Conservation (phyloP, 2,113 vertebrate genomes). For the zebrafish (Danio rerio) region DNA sequence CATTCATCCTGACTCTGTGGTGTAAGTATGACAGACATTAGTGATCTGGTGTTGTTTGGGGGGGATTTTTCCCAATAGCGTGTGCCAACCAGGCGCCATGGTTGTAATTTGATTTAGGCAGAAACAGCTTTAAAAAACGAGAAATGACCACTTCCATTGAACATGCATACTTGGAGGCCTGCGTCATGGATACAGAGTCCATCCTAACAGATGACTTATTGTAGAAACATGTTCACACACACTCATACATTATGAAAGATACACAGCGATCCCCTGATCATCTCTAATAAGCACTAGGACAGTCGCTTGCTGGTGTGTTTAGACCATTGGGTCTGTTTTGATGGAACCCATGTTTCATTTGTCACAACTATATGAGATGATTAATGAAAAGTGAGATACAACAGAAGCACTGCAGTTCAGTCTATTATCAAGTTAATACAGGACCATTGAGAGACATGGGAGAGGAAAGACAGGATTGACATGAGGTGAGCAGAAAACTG, state of each 20-base stretch:
- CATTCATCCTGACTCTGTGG: constrained; percentile 14
- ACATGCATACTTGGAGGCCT: constrained; percentile 69
- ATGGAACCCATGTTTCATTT: background rate
- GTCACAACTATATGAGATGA: constrained; percentile 31
- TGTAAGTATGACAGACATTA: constrained; percentile 35
- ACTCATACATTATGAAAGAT: constrained; percentile 34
- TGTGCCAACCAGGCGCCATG: constrained; percentile 69
- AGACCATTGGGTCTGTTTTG: background rate
- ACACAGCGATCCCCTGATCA: constrained; percentile 42
- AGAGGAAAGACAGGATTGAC: constrained; percentile 15
- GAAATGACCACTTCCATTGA: constrained; percentile 75
- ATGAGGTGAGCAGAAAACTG: background rate
- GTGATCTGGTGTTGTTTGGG: constrained; percentile 67
- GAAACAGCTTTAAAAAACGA: constrained; percentile 70
- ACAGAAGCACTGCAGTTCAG: background rate
- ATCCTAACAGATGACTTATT: constrained; percentile 77
- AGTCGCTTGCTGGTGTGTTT: constrained; percentile 21
- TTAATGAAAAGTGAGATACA: constrained; percentile 32
- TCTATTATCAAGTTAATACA: background rate
- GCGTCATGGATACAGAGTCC: constrained; percentile 69
- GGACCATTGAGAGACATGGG: constrained; percentile 1
- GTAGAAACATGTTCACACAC: constrained; percentile 57
- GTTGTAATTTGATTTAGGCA: constrained; percentile 75
- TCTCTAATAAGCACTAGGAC: constrained; percentile 37
- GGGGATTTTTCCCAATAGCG: constrained; percentile 68